phyloP scores from a whole-genome alignment of 2,797 vertebrate genomes.

The Champsocephalus gunnari region DNA sequence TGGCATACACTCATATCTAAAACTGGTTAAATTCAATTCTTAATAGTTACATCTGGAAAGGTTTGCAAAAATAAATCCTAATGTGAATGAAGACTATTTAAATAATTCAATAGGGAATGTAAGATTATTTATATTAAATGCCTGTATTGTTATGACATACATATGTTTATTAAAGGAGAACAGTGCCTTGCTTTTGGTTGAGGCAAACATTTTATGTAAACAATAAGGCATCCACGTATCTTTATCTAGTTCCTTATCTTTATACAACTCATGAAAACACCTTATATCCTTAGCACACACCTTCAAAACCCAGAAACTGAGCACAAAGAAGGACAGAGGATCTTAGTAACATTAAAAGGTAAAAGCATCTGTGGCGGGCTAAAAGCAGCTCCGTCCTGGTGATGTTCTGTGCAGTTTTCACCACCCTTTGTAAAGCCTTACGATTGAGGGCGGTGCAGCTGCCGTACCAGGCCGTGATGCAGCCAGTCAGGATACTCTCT shows the following conservation, averaged over 20 bases:
- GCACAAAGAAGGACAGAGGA: background rate
- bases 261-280: background rate
- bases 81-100: background rate
- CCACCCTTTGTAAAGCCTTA: too few relatives aligned
- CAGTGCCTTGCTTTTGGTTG: conserved; percentile 1
- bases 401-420: too few relatives aligned
- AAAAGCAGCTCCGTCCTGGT: conserved; percentile 2
- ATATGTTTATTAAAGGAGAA: too few relatives aligned
- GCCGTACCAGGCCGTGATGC: too few relatives aligned
- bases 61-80: background rate
- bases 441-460: too few relatives aligned
- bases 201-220: conserved; percentile 1
- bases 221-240: too few relatives aligned
- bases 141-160: background rate
- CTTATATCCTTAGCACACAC: background rate
- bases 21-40: background rate
- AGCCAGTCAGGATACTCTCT: too few relatives aligned
- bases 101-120: background rate
- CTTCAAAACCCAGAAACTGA: background rate
- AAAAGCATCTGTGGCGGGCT: conserved; percentile 29
- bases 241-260: background rate
- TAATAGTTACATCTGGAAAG: background rate
- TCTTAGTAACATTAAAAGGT: background rate
- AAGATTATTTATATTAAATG: background rate
- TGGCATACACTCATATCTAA: background rate